Evolutionary conservation across 1,140 invertebrate genomes (phyloP), one percentile per base, ranked within the genome.

Genomic region (Oryctes rhinoceros): DNA sequence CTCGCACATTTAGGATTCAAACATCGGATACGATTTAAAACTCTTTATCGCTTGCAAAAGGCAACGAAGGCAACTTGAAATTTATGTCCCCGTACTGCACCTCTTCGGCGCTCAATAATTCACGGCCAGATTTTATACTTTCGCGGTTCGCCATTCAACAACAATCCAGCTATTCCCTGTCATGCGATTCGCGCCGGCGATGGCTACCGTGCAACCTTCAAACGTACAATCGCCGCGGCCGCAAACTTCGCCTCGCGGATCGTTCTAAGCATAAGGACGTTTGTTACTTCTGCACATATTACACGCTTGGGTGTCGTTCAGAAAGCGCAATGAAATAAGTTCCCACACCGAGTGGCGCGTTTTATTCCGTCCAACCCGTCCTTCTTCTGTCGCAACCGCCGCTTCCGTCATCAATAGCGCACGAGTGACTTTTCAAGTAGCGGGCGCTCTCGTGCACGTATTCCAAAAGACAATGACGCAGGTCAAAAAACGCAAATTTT

Each of bases 261-360:
- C 53, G 53, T 59, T 59, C 15, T 15, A 18, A n/a, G 53, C n/a
- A 18, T 6, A 59, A 59, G 15, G 53, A 18, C 53, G 18, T 59
- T 59, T 59, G 53, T 59, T 59, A 59, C 18, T 59, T 18, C 15
- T 2, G 13, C 15, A 7, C 15, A 18, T 59, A 59, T 18, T 59
- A 59, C 18, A 59, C 53, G 53, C 15, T 15, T 6, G 53, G 53
- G 53, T 18, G 15, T n/a, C 13, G 65, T 37, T 35, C 20, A 7
- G 65, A 71, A 11, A 30, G 65, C 20, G 65, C 7, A 30, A 71
- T 71, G 65, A 71, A 71, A 71, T 71, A 71, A 71, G 20, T 71
- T 71, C 65, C 20, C 13, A 71, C 24, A 71, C 18, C 20, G 20
- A 30, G 24, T 71, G 7, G 9, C 20, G 24, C 65, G 37, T 71